phyloP scores from a whole-genome alignment of 1,140 invertebrate species.

The Arctopsyche grandis region DNA sequence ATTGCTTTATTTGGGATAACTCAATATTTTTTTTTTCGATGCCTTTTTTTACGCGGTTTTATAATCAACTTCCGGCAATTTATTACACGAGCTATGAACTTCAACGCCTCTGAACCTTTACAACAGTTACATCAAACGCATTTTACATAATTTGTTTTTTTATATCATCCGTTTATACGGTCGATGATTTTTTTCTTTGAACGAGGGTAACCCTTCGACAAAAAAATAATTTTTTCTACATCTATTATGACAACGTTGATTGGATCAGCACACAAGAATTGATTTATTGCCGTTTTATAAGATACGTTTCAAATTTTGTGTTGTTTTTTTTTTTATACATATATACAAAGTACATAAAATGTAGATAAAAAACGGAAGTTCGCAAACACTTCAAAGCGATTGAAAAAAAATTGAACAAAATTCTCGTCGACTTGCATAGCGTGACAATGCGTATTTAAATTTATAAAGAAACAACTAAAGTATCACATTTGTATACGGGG shows the following conservation, averaged over 20 bases:
- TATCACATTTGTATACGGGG: slow-evolving; percentile 35
- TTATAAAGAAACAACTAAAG: slow-evolving; percentile 42
- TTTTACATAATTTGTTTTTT: slow-evolving; percentile 42
- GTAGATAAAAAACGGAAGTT: background rate
- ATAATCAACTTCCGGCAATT: slow-evolving; percentile 47
- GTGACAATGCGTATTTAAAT: slow-evolving; percentile 44
- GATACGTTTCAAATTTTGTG: background rate
- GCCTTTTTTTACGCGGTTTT: slow-evolving; percentile 37
- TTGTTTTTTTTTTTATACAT: slow-evolving; percentile 4
- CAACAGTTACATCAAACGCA: slow-evolving; percentile 13
- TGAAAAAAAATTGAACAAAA: slow-evolving; percentile 16
- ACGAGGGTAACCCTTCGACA: slow-evolving; percentile 4
- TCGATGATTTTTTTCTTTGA: background rate
- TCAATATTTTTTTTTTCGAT: slow-evolving; percentile 39
- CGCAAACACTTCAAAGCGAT: slow-evolving; percentile 17
- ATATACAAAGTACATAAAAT: background rate
- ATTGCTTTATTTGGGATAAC: slow-evolving; percentile 42
- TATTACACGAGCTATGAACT: slow-evolving; percentile 36
- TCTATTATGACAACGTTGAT: slow-evolving; percentile 19
- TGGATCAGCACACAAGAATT: background rate
- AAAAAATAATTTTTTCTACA: background rate
- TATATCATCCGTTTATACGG: background rate
- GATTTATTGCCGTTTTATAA: slow-evolving; percentile 8
- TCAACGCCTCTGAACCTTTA: slow-evolving; percentile 42
- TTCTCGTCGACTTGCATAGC: slow-evolving; percentile 28